Evolutionary conservation across 2,797 vertebrate species (phyloP).

Genomic region (Gallinago solitaria): DNA sequence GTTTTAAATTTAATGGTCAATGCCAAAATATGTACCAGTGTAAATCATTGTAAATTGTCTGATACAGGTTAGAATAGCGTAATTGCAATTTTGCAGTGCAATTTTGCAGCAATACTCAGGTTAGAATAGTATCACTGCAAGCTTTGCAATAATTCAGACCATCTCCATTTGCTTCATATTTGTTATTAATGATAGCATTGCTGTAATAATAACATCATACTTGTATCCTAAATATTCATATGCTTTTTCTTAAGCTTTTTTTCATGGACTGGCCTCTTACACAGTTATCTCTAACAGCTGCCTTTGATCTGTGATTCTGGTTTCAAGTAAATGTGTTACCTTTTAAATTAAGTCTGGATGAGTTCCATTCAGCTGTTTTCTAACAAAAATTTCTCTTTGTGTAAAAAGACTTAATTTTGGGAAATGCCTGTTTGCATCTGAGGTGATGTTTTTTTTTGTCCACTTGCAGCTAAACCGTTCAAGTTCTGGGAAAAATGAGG

Average conservation of each 20-base stretch:
- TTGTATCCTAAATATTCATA: neutral
- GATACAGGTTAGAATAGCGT: neutral
- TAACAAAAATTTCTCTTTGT: neutral
- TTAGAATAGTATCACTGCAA: neutral
- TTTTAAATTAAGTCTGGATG: neutral
- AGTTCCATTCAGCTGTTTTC: neutral
- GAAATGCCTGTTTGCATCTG: neutral
- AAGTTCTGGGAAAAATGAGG: constrained; percentile 86
- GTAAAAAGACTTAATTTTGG: neutral
- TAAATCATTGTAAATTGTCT: neutral
- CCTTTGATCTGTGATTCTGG: neutral
- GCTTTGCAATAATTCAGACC: neutral
- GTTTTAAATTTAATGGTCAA: neutral
- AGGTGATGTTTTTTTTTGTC: neutral
- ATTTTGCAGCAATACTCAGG: neutral
- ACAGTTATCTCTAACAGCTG: neutral
- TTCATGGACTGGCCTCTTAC: neutral
- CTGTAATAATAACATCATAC: neutral
- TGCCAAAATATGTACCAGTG: neutral
- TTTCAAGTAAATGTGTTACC: neutral
- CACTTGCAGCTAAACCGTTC: constrained; percentile 75
- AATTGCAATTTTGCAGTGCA: neutral
- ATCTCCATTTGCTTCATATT: neutral
- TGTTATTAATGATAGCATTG: neutral
- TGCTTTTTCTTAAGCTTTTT: neutral